Percentiles rank a stretch among this genome's conserved stretches.
Evolutionary conservation across 2,888 invertebrate species (phyloP).

Genomic region (Timema cristinae): DNA sequence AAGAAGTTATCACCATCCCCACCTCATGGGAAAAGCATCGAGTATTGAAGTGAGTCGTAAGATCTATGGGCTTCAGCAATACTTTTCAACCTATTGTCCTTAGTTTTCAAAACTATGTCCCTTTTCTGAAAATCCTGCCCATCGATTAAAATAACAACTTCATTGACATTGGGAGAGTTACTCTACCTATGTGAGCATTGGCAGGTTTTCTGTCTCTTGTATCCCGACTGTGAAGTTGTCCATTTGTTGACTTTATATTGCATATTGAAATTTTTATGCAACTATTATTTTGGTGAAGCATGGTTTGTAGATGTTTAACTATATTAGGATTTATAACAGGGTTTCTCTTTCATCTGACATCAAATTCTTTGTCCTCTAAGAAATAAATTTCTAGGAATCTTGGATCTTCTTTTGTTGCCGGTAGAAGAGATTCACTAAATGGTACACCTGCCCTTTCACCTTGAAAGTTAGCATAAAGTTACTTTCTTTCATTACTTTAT

Average conservation of each 20-base stretch:
- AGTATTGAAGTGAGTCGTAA: conserved; percentile 39
- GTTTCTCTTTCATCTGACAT: conserved; percentile 11
- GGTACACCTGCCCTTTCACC: conserved; percentile 31
- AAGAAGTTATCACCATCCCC: conserved; percentile 31
- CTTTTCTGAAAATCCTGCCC: conserved; percentile 20
- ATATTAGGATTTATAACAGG: neutral
- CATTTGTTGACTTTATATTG: neutral
- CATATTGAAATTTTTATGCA: conserved; percentile 7
- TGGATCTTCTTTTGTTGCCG: conserved; percentile 19
- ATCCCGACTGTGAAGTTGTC: neutral
- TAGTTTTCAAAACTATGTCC: conserved; percentile 36
- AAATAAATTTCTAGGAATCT: conserved; percentile 32
- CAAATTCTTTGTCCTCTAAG: conserved; percentile 19
- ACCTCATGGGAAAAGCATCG: conserved; percentile 37
- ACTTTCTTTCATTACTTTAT: conserved; percentile 20
- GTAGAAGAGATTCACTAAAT: conserved; percentile 26
- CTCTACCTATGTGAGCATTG: conserved; percentile 1
- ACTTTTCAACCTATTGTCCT: conserved; percentile 18
- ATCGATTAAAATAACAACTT: conserved; percentile 24
- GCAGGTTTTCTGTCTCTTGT: conserved; percentile 1
- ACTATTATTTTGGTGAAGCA: neutral
- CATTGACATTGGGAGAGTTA: conserved; percentile 22
- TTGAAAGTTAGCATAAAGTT: conserved; percentile 25
- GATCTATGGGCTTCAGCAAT: conserved; percentile 6
- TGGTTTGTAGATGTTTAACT: conserved; percentile 2